Percentiles rank a stretch among this genome's conserved stretches.
These are phyloP conservation scores for Acrobasis suavella DNA, from an alignment of 2,888 invertebrate species.

Conservation along the genomic window DNA sequence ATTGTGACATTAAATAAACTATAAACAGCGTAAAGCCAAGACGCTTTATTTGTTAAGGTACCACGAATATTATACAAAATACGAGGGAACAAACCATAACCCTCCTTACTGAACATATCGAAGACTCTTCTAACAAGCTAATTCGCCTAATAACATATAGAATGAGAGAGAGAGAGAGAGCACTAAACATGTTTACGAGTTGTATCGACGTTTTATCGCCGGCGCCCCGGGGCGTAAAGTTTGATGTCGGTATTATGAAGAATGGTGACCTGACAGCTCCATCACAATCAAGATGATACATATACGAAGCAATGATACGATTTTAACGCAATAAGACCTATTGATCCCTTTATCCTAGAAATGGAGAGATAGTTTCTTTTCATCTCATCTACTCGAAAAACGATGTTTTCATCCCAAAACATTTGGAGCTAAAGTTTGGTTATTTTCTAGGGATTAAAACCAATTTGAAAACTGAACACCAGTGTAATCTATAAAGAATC, in stretches of 20 bases:
- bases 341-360: background rate
- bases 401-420: too few relatives aligned
- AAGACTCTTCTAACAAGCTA: constrained; percentile 1
- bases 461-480: too few relatives aligned
- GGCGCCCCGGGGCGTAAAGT: constrained; percentile 23
- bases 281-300: constrained; percentile 26
- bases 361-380: too few relatives aligned
- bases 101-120: background rate
- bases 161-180: constrained; percentile 18
- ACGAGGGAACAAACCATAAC: too few relatives aligned
- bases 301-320: constrained; percentile 21
- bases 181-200: constrained; percentile 27
- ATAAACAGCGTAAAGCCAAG: too few relatives aligned
- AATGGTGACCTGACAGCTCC: constrained; percentile 30
- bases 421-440: too few relatives aligned
- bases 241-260: constrained; percentile 31
- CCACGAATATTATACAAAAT: too few relatives aligned
- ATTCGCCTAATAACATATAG: constrained; percentile 20
- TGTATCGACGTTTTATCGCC: constrained; percentile 27
- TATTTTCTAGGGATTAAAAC: too few relatives aligned
- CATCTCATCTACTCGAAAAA: too few relatives aligned
- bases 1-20: too few relatives aligned
- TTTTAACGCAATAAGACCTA: constrained; percentile 21
- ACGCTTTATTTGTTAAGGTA: background rate
- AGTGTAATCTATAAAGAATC: too few relatives aligned